A percentile compares a stretch with the other conserved stretches of the same genome.
Conservation (phyloP, 2,888 invertebrate genomes). For the Ectropis crepuscularia region DNA sequence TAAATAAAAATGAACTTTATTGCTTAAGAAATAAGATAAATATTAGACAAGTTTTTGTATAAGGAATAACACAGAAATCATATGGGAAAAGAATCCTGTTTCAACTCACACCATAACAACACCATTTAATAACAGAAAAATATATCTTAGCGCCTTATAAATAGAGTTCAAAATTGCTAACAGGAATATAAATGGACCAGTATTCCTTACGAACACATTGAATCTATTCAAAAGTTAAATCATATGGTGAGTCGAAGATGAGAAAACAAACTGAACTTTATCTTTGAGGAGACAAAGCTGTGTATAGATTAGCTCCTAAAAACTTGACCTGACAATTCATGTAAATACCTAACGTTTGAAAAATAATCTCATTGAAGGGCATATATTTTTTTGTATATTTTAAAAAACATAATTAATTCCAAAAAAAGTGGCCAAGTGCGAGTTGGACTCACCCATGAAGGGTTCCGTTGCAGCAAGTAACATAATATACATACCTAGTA, state of each 20-base stretch:
- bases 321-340: slow-evolving; percentile 32
- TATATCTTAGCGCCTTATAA: slow-evolving; percentile 35
- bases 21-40: background rate
- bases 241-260: slow-evolving; percentile 61
- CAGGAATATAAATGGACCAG: slow-evolving; percentile 44
- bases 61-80: slow-evolving; percentile 29
- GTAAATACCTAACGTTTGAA: background rate
- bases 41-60: slow-evolving; percentile 1
- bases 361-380: no score
- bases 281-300: rapidly evolving
- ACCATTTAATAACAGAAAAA: slow-evolving; percentile 34
- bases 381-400: no score
- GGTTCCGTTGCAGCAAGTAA: no score
- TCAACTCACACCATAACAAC: slow-evolving; percentile 34
- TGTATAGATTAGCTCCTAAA: background rate
- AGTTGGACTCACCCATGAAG: no score
- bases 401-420: no score
- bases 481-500: no score
- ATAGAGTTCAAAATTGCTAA: slow-evolving; percentile 36
- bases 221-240: slow-evolving; percentile 68
- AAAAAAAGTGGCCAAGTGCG: no score
- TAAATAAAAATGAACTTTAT: slow-evolving; percentile 2
- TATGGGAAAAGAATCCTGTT: slow-evolving; percentile 38
- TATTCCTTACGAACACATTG: slow-evolving; percentile 58
- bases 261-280: slow-evolving; percentile 40